A percentile compares a stretch with the other conserved stretches of the same genome.
phyloP scores from a whole-genome alignment of 1,140 invertebrate genomes.

The Thalassaphorura encarpata region DNA sequence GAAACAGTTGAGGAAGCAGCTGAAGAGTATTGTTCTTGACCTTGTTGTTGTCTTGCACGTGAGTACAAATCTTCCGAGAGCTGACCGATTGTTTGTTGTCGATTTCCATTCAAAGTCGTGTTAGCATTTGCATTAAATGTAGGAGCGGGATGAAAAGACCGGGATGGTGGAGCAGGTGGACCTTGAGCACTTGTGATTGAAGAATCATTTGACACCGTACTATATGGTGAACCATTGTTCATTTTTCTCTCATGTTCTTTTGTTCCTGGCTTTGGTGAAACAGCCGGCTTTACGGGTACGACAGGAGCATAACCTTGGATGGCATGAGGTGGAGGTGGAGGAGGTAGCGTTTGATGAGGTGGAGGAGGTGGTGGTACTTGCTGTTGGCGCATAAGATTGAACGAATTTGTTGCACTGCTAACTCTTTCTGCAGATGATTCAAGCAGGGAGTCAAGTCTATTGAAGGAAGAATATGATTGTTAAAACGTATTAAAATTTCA shows the following conservation, averaged over 20 bases:
- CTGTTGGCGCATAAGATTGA: conserved; percentile 29
- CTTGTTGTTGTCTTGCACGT: conserved; percentile 23
- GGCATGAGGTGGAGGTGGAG: conserved; percentile 1
- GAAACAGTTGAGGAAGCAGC: conserved; percentile 18
- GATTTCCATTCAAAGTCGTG: no score
- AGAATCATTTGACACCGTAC: conserved; percentile 26
- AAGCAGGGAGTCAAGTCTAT: conserved; percentile 34
- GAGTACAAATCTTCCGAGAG: conserved; percentile 28
- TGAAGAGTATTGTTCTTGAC: conserved; percentile 24
- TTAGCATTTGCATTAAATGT: background rate
- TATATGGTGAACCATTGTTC: conserved; percentile 24
- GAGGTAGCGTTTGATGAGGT: background rate
- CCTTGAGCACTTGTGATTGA: conserved; percentile 10
- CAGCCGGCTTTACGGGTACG: conserved; percentile 24
- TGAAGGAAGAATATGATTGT: background rate
- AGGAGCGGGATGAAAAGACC: conserved; percentile 4
- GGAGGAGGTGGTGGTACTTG: conserved; percentile 9
- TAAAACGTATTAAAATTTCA: no score
- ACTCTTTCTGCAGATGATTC: conserved; percentile 34
- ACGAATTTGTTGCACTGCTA: conserved; percentile 29
- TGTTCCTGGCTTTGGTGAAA: conserved; percentile 27
- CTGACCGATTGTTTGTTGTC: conserved; percentile 14
- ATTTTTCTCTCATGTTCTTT: conserved; percentile 17
- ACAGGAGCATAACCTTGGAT: conserved; percentile 9
- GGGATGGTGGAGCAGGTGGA: conserved; percentile 14